These are phyloP conservation scores for Notodonta dromedarius DNA, from an alignment of 2,888 invertebrate species.

Conservation along the genomic window DNA sequence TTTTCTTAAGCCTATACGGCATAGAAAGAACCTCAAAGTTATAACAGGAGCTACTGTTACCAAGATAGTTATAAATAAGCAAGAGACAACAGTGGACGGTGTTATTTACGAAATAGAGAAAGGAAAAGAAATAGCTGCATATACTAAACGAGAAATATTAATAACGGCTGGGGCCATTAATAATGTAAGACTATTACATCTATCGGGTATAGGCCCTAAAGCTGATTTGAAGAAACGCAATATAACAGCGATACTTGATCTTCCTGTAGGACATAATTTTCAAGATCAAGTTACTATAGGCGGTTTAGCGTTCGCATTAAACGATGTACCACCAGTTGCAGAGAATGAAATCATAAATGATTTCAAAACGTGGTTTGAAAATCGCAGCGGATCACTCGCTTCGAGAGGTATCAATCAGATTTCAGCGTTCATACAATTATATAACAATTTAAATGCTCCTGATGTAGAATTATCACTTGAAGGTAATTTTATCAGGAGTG, in stretches of 20 bases:
- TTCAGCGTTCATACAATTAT: slow-evolving; percentile 75
- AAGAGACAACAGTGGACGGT: slow-evolving; percentile 71
- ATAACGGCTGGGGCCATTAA: slow-evolving; percentile 75
- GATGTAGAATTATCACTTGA: slow-evolving; percentile 73
- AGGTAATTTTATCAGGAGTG: slow-evolving; percentile 76
- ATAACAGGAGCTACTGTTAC: slow-evolving; percentile 73
- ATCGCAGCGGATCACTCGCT: slow-evolving; percentile 68
- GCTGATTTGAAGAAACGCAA: slow-evolving; percentile 67
- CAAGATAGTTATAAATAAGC: slow-evolving; percentile 67
- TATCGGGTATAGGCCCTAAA: slow-evolving; percentile 75
- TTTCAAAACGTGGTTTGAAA: slow-evolving; percentile 78
- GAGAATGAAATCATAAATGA: slow-evolving; percentile 69
- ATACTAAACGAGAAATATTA: slow-evolving; percentile 73
- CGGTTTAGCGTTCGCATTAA: slow-evolving; percentile 70
- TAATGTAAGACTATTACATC: slow-evolving; percentile 70
- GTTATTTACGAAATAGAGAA: slow-evolving; percentile 72
- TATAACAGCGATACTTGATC: slow-evolving; percentile 59
- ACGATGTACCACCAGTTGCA: slow-evolving; percentile 60
- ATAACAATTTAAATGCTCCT: slow-evolving; percentile 73
- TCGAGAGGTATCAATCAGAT: slow-evolving; percentile 77
- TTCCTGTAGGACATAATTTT: slow-evolving; percentile 75
- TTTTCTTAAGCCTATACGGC: slow-evolving; percentile 69
- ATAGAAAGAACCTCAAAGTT: slow-evolving; percentile 71
- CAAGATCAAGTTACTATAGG: slow-evolving; percentile 78
- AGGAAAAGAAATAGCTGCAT: slow-evolving; percentile 70